Evolutionary conservation across 1,140 invertebrate genomes (phyloP).

Genomic region (Bilobella aurantiaca): DNA sequence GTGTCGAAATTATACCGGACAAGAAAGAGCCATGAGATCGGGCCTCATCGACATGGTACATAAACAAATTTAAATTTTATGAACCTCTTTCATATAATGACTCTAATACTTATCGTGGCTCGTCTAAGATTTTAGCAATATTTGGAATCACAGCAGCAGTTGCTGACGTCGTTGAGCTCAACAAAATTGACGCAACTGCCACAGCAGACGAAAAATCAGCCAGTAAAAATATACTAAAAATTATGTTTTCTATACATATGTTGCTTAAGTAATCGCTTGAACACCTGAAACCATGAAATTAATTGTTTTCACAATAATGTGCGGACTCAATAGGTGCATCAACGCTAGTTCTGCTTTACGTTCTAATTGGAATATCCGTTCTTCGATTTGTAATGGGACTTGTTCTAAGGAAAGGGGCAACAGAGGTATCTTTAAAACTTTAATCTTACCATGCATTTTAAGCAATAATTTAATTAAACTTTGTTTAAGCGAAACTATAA

Average conservation of each 20-base stretch:
- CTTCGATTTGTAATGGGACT: neutral
- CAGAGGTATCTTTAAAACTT: too few species aligned
- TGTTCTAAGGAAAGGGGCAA: neutral
- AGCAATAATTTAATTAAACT: too few species aligned
- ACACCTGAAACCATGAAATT: too few species aligned
- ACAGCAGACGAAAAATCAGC: neutral
- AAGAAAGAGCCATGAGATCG: too few species aligned
- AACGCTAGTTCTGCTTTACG: neutral
- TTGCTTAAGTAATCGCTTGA: too few species aligned
- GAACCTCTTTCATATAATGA: too few species aligned
- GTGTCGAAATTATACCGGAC: too few species aligned
- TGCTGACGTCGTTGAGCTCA: neutral
- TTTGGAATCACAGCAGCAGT: neutral
- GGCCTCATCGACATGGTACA: too few species aligned
- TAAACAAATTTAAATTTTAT: too few species aligned
- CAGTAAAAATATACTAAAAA: neutral
- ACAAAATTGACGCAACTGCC: neutral
- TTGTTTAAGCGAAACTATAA: too few species aligned
- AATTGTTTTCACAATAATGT: neutral
- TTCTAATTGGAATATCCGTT: neutral
- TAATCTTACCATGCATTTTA: too few species aligned
- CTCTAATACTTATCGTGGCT: too few species aligned
- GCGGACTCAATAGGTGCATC: neutral
- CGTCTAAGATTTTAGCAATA: neutral
- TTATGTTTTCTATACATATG: neutral